Evolutionary conservation across 2,797 vertebrate genomes (phyloP), one percentile per base, ranked within the genome.

Genomic region (Channallabes apus): DNA sequence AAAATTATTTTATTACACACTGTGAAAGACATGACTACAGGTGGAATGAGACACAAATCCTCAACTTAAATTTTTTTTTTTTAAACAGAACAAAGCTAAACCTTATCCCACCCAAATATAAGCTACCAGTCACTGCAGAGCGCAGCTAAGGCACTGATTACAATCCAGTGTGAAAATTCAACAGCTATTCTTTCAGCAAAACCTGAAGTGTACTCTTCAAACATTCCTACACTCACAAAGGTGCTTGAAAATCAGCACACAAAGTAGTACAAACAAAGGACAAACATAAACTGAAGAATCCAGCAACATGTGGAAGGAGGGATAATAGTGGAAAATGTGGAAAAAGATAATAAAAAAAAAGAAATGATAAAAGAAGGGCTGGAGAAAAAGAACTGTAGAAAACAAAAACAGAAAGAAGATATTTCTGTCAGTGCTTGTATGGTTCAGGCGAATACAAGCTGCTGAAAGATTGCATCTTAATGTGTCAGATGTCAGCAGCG

Each of bases 401-500:
- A 46, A 41, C 9, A 46, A 27, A 38, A 6, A 27, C 3, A 12
- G 0, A 54, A 32, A 51, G 11, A 29, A 85, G 38, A 71, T 56
- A 2, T 41, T 71, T 38, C 9, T 80, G 29, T 75, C 51, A 24
- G 9, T n/a, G 27, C 67, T 86, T 56, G 75, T 61, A 84, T 56
- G 62, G 84, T 67, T 84, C 65, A 84, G 56, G 24, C 46, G 85
- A 65, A 87, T 59, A 56, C 58, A 73, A 51, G 56, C 68, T 84
- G 71, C 18, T 68, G 73, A 73, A 76, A 32, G 68, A 67, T 41
- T 84, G 35, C 17, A 27, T 82, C 27, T 71, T 46, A 84, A 77
- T 72, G 69, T 22, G 64, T 18, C n/a, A 46, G 46, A 83, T 75
- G 89, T 82, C 90, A 91, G 82, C 24, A 85, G 87, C 91, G 92